phyloP scores from a whole-genome alignment of 2,888 invertebrate species.

The Spodoptera picta region DNA sequence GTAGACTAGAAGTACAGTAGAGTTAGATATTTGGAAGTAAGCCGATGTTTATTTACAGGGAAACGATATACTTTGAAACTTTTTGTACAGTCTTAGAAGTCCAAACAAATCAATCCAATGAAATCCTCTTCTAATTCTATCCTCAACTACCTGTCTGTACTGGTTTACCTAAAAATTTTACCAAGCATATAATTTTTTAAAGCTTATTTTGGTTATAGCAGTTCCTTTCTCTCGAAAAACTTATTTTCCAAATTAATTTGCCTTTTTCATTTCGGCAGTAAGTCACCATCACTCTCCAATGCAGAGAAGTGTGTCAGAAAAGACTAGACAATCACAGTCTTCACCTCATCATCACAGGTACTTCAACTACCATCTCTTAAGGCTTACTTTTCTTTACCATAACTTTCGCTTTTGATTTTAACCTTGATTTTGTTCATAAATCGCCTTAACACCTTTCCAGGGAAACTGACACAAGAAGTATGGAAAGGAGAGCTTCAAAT shows the following conservation, averaged over 20 bases:
- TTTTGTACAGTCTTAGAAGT: background rate
- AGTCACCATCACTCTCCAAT: conserved; percentile 86
- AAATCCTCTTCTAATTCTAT: background rate
- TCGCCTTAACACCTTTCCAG: conserved; percentile 60
- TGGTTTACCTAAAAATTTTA: too few species aligned
- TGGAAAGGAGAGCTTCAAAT: conserved; percentile 85
- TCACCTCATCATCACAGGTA: conserved; percentile 84
- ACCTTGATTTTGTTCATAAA: background rate
- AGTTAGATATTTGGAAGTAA: conserved; percentile 7
- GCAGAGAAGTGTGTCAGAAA: conserved; percentile 90
- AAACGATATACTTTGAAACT: background rate
- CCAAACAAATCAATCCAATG: background rate
- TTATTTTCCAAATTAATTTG: background rate
- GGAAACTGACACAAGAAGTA: conserved; percentile 78
- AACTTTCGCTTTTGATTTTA: background rate
- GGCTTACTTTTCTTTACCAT: too few species aligned
- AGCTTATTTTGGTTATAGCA: too few species aligned
- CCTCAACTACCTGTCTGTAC: background rate
- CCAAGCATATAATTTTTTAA: too few species aligned
- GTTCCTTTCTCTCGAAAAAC: background rate
- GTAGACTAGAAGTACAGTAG: conserved; percentile 24
- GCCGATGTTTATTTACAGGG: background rate
- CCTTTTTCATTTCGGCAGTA: conserved; percentile 32
- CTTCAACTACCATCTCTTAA: background rate
- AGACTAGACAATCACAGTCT: conserved; percentile 86